Base-by-base conservation (phyloP, 2,113 vertebrate species). In the Trogon melanurus region DNA sequence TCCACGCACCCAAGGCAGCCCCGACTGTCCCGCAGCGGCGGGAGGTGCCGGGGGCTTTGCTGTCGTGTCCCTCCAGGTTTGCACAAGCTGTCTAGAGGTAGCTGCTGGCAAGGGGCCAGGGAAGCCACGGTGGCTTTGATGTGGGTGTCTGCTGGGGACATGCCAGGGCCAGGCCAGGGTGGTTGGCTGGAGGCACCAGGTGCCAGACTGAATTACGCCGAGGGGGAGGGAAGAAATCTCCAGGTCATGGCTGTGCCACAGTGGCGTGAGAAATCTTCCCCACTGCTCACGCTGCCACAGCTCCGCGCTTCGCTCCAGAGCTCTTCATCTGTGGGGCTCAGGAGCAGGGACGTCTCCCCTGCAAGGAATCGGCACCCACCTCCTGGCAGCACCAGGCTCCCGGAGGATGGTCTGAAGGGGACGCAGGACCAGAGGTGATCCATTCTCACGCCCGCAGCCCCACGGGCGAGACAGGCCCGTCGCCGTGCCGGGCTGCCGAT, bases 91-190 rank as follows among this genome's bases (percentile, higher is more conserved):
- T 79, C 89, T 94, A 62, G 89, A 93, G 85, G 79, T 78, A 76
- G 85, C 81, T 89, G 80, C 93, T 89, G 91, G 92, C 80, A 3
- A 44, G 67, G 54, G n/a, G 58, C 91, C 93, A 93, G 79, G 62
- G 67, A 2, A 88, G 60, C 64, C 27, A 9, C 58, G 14, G 69
- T 38, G 65, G 44, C 87, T 93, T 95, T 93, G 80, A 92, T 95
- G 93, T 85, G 89, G 89, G 85, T 84, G 82, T 88, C 92, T 95
- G 80, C 96, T 96, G 91, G 93, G 86, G 61, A 84, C 66, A 27
- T 13, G 93, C 95, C 92, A 96, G 93, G 78, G 78, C 91, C 71
- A 30, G 85, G 73, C 62, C 74, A 61, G 71, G 74, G 89, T 19
- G 61, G 56, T 62, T 76, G 79, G 91, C 93, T 96, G 75, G 47